Evolutionary conservation across 2,797 vertebrate species (phyloP).

Genomic region (Galago senegalensis): DNA sequence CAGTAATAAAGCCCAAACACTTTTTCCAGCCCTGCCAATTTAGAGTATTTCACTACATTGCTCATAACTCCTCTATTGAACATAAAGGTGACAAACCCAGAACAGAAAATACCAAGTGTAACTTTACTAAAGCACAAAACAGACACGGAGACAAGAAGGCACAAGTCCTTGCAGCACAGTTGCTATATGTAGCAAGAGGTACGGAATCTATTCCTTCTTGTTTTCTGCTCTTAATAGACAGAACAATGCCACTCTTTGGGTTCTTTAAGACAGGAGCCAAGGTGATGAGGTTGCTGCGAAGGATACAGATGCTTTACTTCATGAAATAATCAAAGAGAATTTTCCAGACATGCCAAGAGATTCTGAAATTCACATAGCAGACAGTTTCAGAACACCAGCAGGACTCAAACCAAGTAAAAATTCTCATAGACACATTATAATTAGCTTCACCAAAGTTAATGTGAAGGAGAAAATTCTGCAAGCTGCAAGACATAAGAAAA

Average conservation of each 20-base stretch:
- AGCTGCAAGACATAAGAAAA: too few species aligned
- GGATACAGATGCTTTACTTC: too few species aligned
- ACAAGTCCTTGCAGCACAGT: not conserved
- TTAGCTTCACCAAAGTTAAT: too few species aligned
- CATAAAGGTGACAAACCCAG: conserved; percentile 9
- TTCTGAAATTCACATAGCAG: too few species aligned
- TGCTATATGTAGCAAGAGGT: not conserved
- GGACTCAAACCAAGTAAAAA: too few species aligned
- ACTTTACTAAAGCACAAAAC: conserved; percentile 10
- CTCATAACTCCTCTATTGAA: not conserved
- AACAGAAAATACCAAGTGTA: not conserved
- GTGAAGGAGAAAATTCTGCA: too few species aligned
- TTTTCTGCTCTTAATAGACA: not conserved
- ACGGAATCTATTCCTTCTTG: not conserved
- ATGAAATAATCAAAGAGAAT: too few species aligned
- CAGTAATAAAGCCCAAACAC: not conserved
- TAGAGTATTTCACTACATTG: not conserved
- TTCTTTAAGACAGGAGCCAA: conserved; percentile 27
- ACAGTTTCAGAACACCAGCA: too few species aligned
- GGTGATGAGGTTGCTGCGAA: too few species aligned
- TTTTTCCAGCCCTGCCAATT: not conserved
- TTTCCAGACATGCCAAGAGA: too few species aligned
- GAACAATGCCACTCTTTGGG: not conserved
- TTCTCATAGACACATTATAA: too few species aligned
- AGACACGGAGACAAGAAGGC: not conserved